phyloP scores from a whole-genome alignment of 1,140 invertebrate species.

The Drosophila suzukii region DNA sequence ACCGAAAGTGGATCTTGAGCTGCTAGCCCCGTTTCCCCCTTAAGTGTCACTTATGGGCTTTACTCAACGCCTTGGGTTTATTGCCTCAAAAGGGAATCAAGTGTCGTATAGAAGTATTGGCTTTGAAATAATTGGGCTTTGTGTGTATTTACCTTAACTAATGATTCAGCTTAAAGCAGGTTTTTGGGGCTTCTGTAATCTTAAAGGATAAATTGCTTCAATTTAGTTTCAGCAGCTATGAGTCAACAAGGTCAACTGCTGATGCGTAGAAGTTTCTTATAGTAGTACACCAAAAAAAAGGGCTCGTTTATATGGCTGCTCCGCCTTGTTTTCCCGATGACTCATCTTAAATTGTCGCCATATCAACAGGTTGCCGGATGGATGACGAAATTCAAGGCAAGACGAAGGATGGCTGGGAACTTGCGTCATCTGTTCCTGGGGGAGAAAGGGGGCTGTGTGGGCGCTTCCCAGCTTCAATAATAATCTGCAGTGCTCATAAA shows the following conservation, averaged over 20 bases:
- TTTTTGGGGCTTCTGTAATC: constrained; percentile 6
- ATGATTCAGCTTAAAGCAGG: not conserved
- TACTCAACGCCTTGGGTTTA: constrained; percentile 16
- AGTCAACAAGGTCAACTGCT: not conserved
- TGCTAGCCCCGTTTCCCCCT: constrained; percentile 1
- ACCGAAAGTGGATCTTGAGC: constrained; percentile 46
- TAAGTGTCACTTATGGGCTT: constrained; percentile 29
- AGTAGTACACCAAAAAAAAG: not conserved
- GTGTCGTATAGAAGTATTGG: constrained; percentile 24
- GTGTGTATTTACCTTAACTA: not conserved
- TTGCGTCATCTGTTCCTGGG: constrained; percentile 36
- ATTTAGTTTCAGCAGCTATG: constrained; percentile 5
- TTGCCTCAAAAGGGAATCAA: constrained; percentile 36
- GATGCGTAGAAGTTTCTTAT: constrained; percentile 12
- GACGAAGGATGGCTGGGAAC: constrained; percentile 6
- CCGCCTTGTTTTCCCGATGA: constrained; percentile 29
- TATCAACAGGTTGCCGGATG: constrained; percentile 47
- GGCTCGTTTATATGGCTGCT: constrained; percentile 18
- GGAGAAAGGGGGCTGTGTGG: not conserved
- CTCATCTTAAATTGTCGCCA: constrained; percentile 49
- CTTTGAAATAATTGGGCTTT: constrained; percentile 6
- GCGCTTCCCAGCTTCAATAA: constrained; percentile 16
- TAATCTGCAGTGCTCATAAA: constrained; percentile 55
- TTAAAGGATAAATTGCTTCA: constrained; percentile 20
- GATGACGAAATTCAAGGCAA: constrained; percentile 26